Conservation (phyloP, 2,113 vertebrate genomes). For the Varanus komodoensis region DNA sequence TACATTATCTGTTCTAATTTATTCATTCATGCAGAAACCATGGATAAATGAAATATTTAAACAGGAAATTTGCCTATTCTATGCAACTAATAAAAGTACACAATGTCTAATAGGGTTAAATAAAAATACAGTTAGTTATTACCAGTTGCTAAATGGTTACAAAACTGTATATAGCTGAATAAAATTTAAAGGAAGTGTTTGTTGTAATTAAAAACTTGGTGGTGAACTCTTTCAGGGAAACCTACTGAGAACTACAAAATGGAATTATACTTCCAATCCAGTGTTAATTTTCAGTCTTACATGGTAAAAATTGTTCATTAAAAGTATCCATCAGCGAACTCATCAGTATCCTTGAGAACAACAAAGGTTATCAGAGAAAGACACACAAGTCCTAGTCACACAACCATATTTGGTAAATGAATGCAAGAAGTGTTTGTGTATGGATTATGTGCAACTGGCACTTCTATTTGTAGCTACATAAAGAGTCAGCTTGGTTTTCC, state of each 20-base stretch:
- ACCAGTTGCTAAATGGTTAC: neutral
- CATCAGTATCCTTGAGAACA: constrained; percentile 42
- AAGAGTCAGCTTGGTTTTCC: constrained; percentile 1
- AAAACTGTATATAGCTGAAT: neutral
- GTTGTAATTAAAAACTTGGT: constrained; percentile 8
- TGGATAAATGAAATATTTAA: constrained; percentile 38
- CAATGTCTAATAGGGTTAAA: neutral
- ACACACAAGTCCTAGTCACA: constrained; percentile 36
- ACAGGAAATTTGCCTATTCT: neutral
- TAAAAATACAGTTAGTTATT: neutral
- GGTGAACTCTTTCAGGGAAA: constrained; percentile 15
- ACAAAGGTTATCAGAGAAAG: constrained; percentile 54
- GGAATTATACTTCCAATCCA: constrained; percentile 33
- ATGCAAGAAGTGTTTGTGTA: constrained; percentile 32
- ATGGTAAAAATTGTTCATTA: constrained; percentile 56
- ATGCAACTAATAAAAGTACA: neutral
- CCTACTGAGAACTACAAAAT: constrained; percentile 37
- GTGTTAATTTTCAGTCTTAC: constrained; percentile 51
- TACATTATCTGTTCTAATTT: constrained; percentile 12
- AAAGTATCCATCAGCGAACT: constrained; percentile 31
- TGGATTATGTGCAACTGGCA: constrained; percentile 46
- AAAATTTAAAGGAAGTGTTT: neutral
- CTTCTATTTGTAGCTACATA: constrained; percentile 69
- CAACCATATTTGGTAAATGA: constrained; percentile 72
- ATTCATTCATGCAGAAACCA: constrained; percentile 16